Evolutionary conservation across 1,140 invertebrate genomes (phyloP), one percentile per base, ranked within the genome.

Genomic region (Pinna nobilis): DNA sequence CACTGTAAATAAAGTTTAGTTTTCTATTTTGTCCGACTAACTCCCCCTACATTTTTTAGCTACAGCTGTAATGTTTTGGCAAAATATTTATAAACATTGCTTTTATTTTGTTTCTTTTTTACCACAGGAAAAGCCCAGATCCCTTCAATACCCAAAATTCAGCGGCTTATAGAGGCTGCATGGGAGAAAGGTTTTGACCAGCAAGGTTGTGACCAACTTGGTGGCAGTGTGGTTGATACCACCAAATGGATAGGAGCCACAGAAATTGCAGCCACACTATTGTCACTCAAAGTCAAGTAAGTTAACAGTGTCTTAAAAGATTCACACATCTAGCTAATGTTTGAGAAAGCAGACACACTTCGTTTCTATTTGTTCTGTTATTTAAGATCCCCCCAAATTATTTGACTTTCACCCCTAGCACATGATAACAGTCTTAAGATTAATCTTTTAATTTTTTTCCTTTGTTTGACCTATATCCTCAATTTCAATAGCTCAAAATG

Each of bases 211-310:
- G 94, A 96, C 81, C 95, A 97, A 86, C 88, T 97, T 2, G 95
- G 94, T 28, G 93, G 93, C 20, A 93, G 93, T 76, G 87, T 97
- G 18, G 92, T 93, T 66, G 95, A 96, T 85, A 96, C 95, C 1
- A 91, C 94, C 63, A 97, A 97, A 89, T 97, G 96, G 95, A 97
- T 97, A 78, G 96, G 96, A 25, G 95, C 95, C 20, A 88, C 87
- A 18, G 88, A 89, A 72, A 85, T 89, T 28, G 83, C 84, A 9
- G 86, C 87, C 23, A 80, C 80, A 18, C 70, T 89, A 2, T 82
- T 84, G 4, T 86, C 82, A 28, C 76, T 89, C 4, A 83, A 82
- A 65, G 77, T 88, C 35, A 86, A 82, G 87, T 89, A 74, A 79
- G 85, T 77, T 33, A 41, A 13, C 11, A 61, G n/a, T 28, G 1